phyloP scores from a whole-genome alignment of 2,113 vertebrate genomes.

The Stegostoma tigrinum region DNA sequence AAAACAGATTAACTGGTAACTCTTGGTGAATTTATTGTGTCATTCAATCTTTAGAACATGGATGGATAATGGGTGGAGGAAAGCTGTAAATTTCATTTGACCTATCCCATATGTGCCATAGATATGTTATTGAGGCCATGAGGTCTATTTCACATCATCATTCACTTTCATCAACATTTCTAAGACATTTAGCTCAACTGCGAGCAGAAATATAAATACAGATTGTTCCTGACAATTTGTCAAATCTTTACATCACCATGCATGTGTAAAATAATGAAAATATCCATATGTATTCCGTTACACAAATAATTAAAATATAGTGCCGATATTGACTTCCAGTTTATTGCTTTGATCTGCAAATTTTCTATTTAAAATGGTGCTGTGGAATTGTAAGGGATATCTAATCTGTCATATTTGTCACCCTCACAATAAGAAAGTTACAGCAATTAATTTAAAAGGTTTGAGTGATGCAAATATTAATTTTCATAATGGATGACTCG shows the following conservation, averaged over 20 bases:
- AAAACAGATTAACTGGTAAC: constrained; percentile 21
- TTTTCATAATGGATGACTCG: constrained; percentile 19
- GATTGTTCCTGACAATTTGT: not conserved
- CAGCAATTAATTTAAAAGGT: constrained; percentile 26
- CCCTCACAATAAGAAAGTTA: constrained; percentile 9
- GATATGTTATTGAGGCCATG: not conserved
- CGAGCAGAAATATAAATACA: not conserved
- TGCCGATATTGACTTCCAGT: not conserved
- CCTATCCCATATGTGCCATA: constrained; percentile 15
- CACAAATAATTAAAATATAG: not conserved
- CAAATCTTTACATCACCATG: not conserved
- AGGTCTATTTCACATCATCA: not conserved
- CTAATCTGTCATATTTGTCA: constrained; percentile 31
- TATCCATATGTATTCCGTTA: not conserved
- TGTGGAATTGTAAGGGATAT: not conserved
- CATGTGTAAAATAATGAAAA: not conserved
- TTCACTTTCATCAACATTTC: not conserved
- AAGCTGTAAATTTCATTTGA: constrained; percentile 20
- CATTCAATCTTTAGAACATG: not conserved
- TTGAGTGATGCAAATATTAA: not conserved
- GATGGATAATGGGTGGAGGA: not conserved
- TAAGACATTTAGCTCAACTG: not conserved
- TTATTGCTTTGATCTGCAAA: not conserved
- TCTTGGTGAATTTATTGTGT: not conserved
- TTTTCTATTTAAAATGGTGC: not conserved